Conservation (phyloP, 2,888 invertebrate genomes). For the Copidosoma aretas region DNA sequence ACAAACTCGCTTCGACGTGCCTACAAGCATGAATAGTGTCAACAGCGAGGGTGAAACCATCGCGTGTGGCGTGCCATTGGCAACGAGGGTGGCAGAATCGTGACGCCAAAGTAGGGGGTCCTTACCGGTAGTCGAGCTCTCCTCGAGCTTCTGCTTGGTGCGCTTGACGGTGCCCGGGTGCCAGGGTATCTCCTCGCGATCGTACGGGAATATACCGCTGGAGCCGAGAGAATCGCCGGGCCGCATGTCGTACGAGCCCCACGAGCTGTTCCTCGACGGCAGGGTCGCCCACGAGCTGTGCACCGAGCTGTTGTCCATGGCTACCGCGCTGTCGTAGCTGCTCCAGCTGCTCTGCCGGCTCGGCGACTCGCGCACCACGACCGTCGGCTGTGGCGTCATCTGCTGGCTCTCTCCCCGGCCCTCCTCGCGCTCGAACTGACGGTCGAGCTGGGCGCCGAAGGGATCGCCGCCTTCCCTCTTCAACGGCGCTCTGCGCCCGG, state of each 20-base stretch:
- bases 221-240: constrained; percentile 58
- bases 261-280: constrained; percentile 74
- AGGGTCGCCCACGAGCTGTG: constrained; percentile 82
- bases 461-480: constrained; percentile 68
- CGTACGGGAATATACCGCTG: constrained; percentile 66
- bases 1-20: constrained; percentile 58
- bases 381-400: neutral
- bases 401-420: constrained; percentile 63
- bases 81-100: neutral
- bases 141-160: constrained; percentile 74
- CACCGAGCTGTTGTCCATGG: constrained; percentile 74
- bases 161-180: constrained; percentile 74
- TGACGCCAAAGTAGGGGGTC: neutral
- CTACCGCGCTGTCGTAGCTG: constrained; percentile 79
- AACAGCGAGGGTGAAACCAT: too few relatives aligned
- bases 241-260: constrained; percentile 75
- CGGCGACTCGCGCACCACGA: constrained; percentile 63
- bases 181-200: constrained; percentile 71
- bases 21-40: constrained; percentile 23
- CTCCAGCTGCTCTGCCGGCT: constrained; percentile 81
- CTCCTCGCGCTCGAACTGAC: constrained; percentile 72
- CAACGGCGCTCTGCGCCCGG: constrained; percentile 35
- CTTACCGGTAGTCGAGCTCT: constrained; percentile 59
- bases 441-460: constrained; percentile 75
- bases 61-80: too few relatives aligned